Base-by-base conservation (phyloP, 2,797 vertebrate species). In the Buceros bicornis region DNA sequence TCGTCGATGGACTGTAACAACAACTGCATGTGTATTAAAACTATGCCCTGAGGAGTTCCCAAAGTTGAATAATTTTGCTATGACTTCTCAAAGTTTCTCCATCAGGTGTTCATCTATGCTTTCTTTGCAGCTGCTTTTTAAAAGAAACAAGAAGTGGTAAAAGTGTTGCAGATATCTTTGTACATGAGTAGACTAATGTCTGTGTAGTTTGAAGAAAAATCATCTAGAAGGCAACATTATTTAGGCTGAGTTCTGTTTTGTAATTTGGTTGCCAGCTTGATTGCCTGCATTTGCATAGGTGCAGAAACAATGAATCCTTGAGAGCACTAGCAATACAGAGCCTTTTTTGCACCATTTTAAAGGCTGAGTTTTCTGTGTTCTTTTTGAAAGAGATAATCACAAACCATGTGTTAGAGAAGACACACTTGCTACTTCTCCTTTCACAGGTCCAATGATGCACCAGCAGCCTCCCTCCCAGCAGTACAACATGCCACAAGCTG, bases 391-490 rank as follows among this genome's bases (percentile, higher is more conserved):
- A 31, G 57, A 29, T 76, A 72, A 26, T 81, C 8, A 6, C 20
- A 50, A 29, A 8, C 82, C 0, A 2, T 10, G 17, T 69, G 4
- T 82, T 76, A 25, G 1, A 3, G 54, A 53, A 47, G 31, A n/a
- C 8, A 2, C 33, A 11, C 24, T 66, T 87, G 25, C 21, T 83
- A 1, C 26, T 89, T 85, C 21, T 60, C 5, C 26, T 90, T 85
- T 57, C 47, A 24, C 96, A 99, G 99, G 99, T 94, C 99, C 99
- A 89, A 99, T 99, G 99, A 99, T 99, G 99, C 99, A 99, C 97
- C 99, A 99, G 98, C 99, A 99, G 95, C 98, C 99, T 96, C 99
- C 99, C 42, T 98, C 99, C 56, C 99, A 99, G 96, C 99, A 99
- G 94, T 99, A 99, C 97, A 99, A 98, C 97, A 99, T 99, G 98